Base-by-base conservation (phyloP, 1,140 invertebrate species). In the Leptopilina clavipes region DNA sequence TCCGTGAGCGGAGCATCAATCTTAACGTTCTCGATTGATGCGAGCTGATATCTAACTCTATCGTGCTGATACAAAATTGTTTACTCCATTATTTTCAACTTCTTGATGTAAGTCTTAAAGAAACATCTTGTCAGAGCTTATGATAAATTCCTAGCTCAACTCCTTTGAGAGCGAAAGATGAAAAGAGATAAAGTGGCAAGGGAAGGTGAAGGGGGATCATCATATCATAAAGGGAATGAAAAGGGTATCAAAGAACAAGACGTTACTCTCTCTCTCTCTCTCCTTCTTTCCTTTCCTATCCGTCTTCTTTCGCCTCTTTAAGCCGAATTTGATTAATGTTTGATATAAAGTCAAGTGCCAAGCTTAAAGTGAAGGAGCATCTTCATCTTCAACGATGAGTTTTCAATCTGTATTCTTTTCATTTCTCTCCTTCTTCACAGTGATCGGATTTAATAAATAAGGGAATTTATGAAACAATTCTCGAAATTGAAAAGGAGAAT, bases 181-280 rank as follows among this genome's bases (percentile, higher is more conserved):
- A 37, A 72, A 72, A 71, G 18, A 37, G 43, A 56, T 22, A 40
- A 45, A 54, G 37, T n/a, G 70, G 17, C 44, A 48, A 70, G 31
- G 9, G 37, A 40, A 48, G 40, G 52, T 17, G 5, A 70, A 14
- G 19, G 17, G 65, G 19, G 52, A 73, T 19, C 75, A 31, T 65
- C 59, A 65, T 65, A 65, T 65, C 25, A 65, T 59, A 79, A 73
- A 79, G 65, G 52, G 31, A 74, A 74, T 70, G 37, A 59, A 70
- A 75, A 75, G 40, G 45, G 71, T 70, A 74, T 54, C 40, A 74
- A 74, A 70, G 56, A 70, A 70, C 65, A 77, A 77, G 70, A 77
- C 71, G 71, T 70, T 73, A 65, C 54, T 52, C 73, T 70, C 70
- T 18, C 44, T 75, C 59, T 70, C 59, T 8, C 37, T 40, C 37